A percentile compares a stretch with the other conserved stretches of the same genome.
phyloP scores from a whole-genome alignment of 2,888 invertebrate genomes.

The Drosophila eohydei region DNA sequence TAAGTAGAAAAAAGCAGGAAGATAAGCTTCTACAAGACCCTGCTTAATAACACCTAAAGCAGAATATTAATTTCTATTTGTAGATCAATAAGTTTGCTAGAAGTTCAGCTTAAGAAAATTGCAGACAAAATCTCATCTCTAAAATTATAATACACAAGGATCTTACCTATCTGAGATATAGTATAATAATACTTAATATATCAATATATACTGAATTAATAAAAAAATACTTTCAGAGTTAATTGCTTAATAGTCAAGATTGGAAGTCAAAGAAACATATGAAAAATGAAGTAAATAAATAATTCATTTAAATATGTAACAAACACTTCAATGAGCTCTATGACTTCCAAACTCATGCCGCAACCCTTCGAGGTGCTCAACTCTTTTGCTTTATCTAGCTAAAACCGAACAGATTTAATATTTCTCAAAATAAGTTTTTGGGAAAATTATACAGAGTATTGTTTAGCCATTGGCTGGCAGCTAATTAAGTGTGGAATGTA shows the following conservation, averaged over 20 bases:
- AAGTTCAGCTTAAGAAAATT: too few relatives aligned
- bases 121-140: background rate
- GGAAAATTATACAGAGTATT: conserved; percentile 6
- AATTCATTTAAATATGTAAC: too few relatives aligned
- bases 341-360: background rate
- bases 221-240: background rate
- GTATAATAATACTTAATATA: background rate
- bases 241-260: background rate
- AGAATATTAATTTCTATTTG: too few relatives aligned
- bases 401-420: background rate
- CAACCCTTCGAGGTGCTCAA: background rate
- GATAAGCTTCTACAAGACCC: background rate
- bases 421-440: conserved; percentile 9
- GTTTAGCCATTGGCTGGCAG: conserved; percentile 20
- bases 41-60: background rate
- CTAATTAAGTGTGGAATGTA: conserved; percentile 75
- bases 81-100: too few relatives aligned
- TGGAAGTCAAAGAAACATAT: background rate
- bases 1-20: background rate
- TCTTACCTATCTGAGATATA: background rate
- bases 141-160: background rate
- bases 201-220: background rate
- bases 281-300: background rate
- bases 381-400: background rate
- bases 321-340: background rate